These are phyloP conservation scores for Eilema depressum DNA, from an alignment of 2,888 invertebrate species.

Conservation along the genomic window DNA sequence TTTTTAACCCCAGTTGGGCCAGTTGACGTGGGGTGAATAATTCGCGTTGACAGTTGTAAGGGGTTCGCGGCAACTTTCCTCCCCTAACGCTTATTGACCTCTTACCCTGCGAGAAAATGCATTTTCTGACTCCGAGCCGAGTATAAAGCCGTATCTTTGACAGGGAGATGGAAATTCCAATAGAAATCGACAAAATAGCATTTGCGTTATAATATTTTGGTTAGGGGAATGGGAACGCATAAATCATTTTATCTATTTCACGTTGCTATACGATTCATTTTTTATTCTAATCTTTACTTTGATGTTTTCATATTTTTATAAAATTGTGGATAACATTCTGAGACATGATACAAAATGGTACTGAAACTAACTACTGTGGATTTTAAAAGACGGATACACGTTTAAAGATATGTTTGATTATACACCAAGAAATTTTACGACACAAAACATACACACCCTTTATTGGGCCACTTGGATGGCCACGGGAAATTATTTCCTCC, in stretches of 20 bases:
- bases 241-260: constrained; percentile 54
- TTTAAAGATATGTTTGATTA: too few species aligned
- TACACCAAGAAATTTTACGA: too few species aligned
- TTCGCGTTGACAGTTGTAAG: constrained; percentile 79
- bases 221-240: constrained; percentile 51
- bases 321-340: constrained; percentile 5
- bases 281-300: constrained; percentile 40
- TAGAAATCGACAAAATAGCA: constrained; percentile 67
- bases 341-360: not conserved
- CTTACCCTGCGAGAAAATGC: constrained; percentile 73
- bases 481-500: too few species aligned
- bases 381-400: not conserved
- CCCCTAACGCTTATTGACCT: constrained; percentile 78
- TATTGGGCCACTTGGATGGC: too few species aligned
- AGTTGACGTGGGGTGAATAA: constrained; percentile 80
- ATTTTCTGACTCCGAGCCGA: constrained; percentile 62
- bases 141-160: constrained; percentile 66
- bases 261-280: constrained; percentile 30
- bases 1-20: constrained; percentile 80
- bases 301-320: constrained; percentile 14
- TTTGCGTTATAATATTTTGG: constrained; percentile 60
- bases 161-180: constrained; percentile 63
- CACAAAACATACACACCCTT: too few species aligned
- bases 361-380: too few species aligned
- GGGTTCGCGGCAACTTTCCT: constrained; percentile 68